Conservation (phyloP, 2,113 vertebrate species). For the Gallinago media region DNA sequence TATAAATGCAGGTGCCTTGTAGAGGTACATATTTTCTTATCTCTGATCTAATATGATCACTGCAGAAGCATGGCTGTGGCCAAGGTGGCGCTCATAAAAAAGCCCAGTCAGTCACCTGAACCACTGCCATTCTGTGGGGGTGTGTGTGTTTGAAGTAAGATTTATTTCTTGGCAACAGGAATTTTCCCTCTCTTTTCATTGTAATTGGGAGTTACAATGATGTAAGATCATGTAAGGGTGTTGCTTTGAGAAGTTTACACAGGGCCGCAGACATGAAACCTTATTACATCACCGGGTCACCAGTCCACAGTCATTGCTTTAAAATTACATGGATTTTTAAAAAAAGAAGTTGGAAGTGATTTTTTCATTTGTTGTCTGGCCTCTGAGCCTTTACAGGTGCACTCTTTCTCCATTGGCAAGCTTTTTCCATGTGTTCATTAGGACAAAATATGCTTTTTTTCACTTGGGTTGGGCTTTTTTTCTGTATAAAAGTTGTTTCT, state of each 20-base stretch:
- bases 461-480: neutral
- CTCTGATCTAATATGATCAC: neutral
- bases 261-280: neutral
- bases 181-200: neutral
- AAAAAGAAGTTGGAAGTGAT: neutral
- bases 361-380: constrained; percentile 14
- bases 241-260: constrained; percentile 5
- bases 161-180: constrained; percentile 25
- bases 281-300: neutral
- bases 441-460: neutral
- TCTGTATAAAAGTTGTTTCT: neutral
- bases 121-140: neutral
- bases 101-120: neutral
- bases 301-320: neutral
- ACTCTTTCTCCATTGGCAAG: neutral
- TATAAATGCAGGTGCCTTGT: neutral
- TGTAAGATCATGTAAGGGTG: neutral
- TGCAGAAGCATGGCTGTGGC: neutral
- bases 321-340: neutral
- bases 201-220: constrained; percentile 5
- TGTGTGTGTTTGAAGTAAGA: neutral
- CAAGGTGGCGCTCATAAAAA: neutral
- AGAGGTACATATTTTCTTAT: neutral
- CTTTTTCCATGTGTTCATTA: constrained; percentile 20
- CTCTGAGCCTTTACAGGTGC: constrained; percentile 38